Evolutionary conservation across 2,113 vertebrate species (phyloP).

Genomic region (Solea senegalensis): DNA sequence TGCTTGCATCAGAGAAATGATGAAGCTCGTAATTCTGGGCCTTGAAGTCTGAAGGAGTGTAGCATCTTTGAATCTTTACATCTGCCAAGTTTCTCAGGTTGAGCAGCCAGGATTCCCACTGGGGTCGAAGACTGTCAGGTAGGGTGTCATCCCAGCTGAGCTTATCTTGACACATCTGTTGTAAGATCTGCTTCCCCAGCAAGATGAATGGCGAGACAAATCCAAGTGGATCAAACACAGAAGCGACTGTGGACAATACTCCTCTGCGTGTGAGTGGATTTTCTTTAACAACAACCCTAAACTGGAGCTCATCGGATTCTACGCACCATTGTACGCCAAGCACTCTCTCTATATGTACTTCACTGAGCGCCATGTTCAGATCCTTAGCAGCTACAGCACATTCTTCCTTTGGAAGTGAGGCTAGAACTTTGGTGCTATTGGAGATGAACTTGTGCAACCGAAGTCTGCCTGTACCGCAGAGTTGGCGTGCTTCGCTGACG

Average conservation of each 20-base stretch:
- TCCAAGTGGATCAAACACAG: too few species aligned
- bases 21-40: not conserved
- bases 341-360: slow-evolving; percentile 19
- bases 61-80: too few species aligned
- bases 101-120: too few species aligned
- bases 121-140: too few species aligned
- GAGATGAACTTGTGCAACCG: not conserved
- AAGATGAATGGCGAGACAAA: too few species aligned
- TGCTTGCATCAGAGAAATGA: not conserved
- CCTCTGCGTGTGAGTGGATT: not conserved
- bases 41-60: too few species aligned
- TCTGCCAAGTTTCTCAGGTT: too few species aligned
- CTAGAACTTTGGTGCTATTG: not conserved
- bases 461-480: not conserved
- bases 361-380: slow-evolving; percentile 16
- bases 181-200: too few species aligned
- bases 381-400: slow-evolving; percentile 4
- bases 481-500: not conserved
- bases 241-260: too few species aligned
- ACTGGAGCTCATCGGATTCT: not conserved
- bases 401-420: not conserved
- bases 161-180: too few species aligned
- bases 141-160: too few species aligned
- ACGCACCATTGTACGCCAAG: slow-evolving; percentile 10
- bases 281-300: not conserved